phyloP scores from a whole-genome alignment of 1,140 invertebrate genomes.

The Scaptodrosophila lebanonensis region DNA sequence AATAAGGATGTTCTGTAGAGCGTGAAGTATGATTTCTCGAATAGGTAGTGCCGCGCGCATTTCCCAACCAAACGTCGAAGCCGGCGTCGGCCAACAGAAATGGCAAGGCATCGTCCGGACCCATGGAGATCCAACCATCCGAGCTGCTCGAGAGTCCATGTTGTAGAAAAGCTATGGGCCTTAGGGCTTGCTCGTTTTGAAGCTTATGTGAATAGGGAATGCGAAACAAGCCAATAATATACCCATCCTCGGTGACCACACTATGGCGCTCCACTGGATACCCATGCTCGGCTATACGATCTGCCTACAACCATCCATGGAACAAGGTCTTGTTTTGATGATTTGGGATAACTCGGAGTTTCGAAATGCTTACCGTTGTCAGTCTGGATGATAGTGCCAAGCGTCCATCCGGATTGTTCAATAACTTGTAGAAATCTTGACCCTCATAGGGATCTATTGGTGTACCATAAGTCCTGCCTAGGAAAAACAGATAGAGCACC shows the following conservation, averaged over 20 bases:
- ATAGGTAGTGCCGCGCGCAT: constrained; percentile 78
- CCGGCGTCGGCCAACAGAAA: constrained; percentile 83
- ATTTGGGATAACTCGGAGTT: no score
- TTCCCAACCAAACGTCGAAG: constrained; percentile 83
- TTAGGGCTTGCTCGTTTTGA: constrained; percentile 43
- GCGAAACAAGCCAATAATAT: constrained; percentile 78
- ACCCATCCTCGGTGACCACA: constrained; percentile 78
- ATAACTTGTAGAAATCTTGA: constrained; percentile 25
- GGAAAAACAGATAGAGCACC: background rate
- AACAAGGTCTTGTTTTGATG: background rate
- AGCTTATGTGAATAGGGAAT: constrained; percentile 74
- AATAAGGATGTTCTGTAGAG: constrained; percentile 78
- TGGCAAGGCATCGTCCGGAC: constrained; percentile 79
- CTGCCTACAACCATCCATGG: constrained; percentile 17
- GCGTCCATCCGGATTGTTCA: constrained; percentile 30
- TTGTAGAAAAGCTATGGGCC: constrained; percentile 81
- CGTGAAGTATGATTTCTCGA: constrained; percentile 77
- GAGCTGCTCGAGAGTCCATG: constrained; percentile 87
- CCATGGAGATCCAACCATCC: constrained; percentile 84
- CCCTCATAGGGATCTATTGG: background rate
- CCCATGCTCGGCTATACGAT: constrained; percentile 48
- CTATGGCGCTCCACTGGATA: constrained; percentile 80
- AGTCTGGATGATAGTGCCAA: constrained; percentile 11
- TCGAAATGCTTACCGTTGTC: constrained; percentile 42
- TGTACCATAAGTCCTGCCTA: background rate